Evolutionary conservation across 23 tunicate species (phyloP), one percentile per base, ranked within the genome.

Genomic region (Halocynthia aurantium): DNA sequence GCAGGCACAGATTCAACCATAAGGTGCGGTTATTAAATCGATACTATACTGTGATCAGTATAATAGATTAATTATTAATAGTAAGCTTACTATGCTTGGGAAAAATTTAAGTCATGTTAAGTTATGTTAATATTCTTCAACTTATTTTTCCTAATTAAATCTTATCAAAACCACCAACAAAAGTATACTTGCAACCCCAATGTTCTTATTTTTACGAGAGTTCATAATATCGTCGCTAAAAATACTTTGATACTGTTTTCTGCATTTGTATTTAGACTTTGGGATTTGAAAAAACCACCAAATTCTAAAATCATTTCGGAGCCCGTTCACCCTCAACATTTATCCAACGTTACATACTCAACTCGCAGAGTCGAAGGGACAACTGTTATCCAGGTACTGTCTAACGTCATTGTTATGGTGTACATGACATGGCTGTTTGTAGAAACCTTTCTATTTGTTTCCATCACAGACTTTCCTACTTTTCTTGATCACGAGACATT

Each of bases 1-100:
- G 98, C 85, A 6, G 98, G 98, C 10, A 92, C 92, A 15, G 98
- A 92, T 72, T 55, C 93, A 51, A 70, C 63, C 56, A 82, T 92
- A 65, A 72, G 98, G 78, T 74, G 64, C 55, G 44, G 44, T 31
- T 31, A 31, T 31, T 31, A 4, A 31, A 31, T 31, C 44, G 44
- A 31, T 31, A 31, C 44, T 31, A 31, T 31, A 31, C 44, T 31
- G 44, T 31, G 4, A 31, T 31, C 44, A 31, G 44, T 31, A 31
- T 0, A 31, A 31, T 31, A 31, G 44, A 31, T 31, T 31, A 0
- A 31, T 31, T 31, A 0, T 31, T 0, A 31, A 31, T 31, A 31
- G 44, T 31, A 31, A 31, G 44, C 44, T 31, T 4, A 31, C 44
- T 31, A 31, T 31, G 44, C 44, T 31, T 31, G 44, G 44, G 44